Conservation (phyloP, 1,140 invertebrate species). For the Drosophila nannoptera region DNA sequence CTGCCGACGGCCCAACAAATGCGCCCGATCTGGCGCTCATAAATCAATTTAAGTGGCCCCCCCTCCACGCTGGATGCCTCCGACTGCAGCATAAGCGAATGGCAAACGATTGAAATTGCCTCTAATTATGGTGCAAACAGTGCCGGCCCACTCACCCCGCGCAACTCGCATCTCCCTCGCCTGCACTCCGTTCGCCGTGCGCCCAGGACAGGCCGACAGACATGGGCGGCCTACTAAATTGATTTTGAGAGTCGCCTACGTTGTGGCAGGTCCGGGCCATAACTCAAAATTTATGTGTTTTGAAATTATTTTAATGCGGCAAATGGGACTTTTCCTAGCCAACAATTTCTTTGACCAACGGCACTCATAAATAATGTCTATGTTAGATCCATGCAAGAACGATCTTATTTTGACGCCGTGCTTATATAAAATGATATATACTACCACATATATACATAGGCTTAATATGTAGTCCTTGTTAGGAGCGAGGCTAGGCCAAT, state of each 20-base stretch:
- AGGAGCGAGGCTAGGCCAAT: no score
- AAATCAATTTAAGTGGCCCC: slow-evolving; percentile 73
- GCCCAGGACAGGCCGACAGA: no score
- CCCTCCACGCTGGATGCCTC: slow-evolving; percentile 12
- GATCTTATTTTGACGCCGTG: no score
- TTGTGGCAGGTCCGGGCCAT: slow-evolving; percentile 32
- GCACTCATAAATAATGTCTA: slow-evolving; percentile 57
- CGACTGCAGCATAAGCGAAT: slow-evolving; percentile 27
- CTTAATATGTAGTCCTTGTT: no score
- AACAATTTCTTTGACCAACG: slow-evolving; percentile 11
- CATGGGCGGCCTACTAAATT: slow-evolving; percentile 47
- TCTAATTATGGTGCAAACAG: slow-evolving; percentile 70
- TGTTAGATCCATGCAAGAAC: slow-evolving; percentile 48
- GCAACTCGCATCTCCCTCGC: background rate
- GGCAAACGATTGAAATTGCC: slow-evolving; percentile 60
- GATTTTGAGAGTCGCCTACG: slow-evolving; percentile 57
- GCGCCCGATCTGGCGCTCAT: slow-evolving; percentile 60
- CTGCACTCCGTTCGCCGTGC: background rate
- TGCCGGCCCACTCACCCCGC: slow-evolving; percentile 20
- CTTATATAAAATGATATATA: no score
- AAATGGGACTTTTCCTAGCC: slow-evolving; percentile 54
- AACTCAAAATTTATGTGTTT: slow-evolving; percentile 75
- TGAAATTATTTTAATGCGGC: slow-evolving; percentile 73
- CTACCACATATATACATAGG: no score
- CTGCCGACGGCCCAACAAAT: slow-evolving; percentile 49